phyloP scores from a whole-genome alignment of 2,888 invertebrate genomes.

The Linnaemya vulpina region DNA sequence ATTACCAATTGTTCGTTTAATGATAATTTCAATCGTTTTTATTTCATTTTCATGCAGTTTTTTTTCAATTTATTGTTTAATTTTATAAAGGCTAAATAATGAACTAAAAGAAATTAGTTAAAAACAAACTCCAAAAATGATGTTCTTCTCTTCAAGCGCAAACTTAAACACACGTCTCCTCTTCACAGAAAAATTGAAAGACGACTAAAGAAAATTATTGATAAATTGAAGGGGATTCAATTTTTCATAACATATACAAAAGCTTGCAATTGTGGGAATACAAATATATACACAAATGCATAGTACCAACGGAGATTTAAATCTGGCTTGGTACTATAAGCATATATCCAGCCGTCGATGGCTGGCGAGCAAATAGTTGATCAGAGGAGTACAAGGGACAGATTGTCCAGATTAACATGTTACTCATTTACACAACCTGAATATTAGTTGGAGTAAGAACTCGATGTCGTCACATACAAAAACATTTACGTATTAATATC shows the following conservation, averaged over 20 bases:
- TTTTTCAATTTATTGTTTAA: slow-evolving; percentile 46
- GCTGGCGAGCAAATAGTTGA: too few relatives aligned
- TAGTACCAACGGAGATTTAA: too few relatives aligned
- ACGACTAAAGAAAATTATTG: slow-evolving; percentile 55
- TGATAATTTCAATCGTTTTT: slow-evolving; percentile 22
- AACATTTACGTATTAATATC: too few relatives aligned
- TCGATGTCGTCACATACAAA: too few relatives aligned
- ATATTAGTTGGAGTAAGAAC: too few relatives aligned
- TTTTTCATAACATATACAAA: not conserved
- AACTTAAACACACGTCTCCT: slow-evolving; percentile 69
- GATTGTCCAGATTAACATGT: too few relatives aligned
- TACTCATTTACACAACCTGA: too few relatives aligned
- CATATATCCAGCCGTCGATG: too few relatives aligned
- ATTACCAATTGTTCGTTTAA: slow-evolving; percentile 56
- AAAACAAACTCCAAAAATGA: slow-evolving; percentile 57
- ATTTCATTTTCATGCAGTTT: slow-evolving; percentile 47
- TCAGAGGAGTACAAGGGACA: too few relatives aligned
- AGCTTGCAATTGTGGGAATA: not conserved
- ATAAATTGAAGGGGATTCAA: not conserved
- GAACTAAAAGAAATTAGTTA: slow-evolving; percentile 62
- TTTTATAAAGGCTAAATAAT: slow-evolving; percentile 51
- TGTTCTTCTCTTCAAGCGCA: slow-evolving; percentile 51
- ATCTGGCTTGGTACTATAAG: too few relatives aligned
- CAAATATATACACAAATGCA: too few relatives aligned
- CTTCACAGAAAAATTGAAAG: slow-evolving; percentile 56